Evolutionary conservation across 2,888 invertebrate species (phyloP), one percentile per base, ranked within the genome.

Genomic region (Eurytoma adleriae): DNA sequence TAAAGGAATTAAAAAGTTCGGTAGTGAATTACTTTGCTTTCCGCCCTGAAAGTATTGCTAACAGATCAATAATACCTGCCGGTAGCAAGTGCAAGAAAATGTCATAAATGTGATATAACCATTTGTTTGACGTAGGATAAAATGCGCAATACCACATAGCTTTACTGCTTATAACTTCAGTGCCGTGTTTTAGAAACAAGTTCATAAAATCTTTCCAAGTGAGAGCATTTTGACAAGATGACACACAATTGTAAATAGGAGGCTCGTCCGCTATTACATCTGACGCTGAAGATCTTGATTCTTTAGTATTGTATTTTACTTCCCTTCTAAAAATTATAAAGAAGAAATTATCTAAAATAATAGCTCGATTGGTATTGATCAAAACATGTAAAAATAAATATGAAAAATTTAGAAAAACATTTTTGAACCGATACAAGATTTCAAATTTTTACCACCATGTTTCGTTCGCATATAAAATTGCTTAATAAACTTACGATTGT

Each of bases 201-300:
- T 89, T 86, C 91, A 93, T 92, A 86, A 96, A 95, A 14, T 89
- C 86, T 20, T 90, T 93, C 98, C 98, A 98, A 0, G 93, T 94
- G 57, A 97, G 92, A 0, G 96, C 96, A 85, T 96, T 96, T 84
- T 96, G 94, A 5, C 93, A 93, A 0, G 97, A 96, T 0, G 97
- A 96, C 16, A 97, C 96, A 89, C 93, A 95, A 90, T 98, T 97
- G 91, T 96, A 97, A 80, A 98, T 94, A 0, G 95, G 94, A 40
- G 93, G 91, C 48, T 92, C 91, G 72, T 89, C 89, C 7, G 14
- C 16, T 0, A 1, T 62, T 30, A 14, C 0, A 61, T 14, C n/a
- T 3, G n/a, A 16, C n/a, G 14, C 27, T 54, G 14, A 3, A 3
- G 0, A 3, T 3, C 4, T n/a, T 16, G 14, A 1, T 16, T 1